Evolutionary conservation across 1,140 invertebrate genomes (phyloP).

Genomic region (Dreissena rostriformis): DNA sequence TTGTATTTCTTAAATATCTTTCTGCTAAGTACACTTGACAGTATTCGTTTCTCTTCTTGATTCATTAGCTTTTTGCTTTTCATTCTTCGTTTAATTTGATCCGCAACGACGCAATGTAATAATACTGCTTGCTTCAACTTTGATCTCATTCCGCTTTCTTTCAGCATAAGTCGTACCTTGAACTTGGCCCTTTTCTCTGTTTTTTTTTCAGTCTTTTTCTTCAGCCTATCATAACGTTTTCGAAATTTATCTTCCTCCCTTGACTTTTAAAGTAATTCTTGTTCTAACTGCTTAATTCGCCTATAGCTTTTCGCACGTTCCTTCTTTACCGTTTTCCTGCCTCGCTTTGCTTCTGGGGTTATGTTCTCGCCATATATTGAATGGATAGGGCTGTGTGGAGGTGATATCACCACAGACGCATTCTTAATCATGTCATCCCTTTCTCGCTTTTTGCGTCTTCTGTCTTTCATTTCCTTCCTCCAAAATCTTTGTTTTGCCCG

Average conservation of each 20-base stretch:
- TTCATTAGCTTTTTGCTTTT: conserved; percentile 34
- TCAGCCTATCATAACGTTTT: conserved; percentile 19
- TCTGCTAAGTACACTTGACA: conserved; percentile 27
- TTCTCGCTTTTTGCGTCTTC: background rate
- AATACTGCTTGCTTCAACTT: conserved; percentile 23
- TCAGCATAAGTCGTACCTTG: background rate
- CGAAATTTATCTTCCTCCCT: background rate
- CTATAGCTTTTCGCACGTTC: background rate
- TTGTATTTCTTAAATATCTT: conserved; percentile 27
- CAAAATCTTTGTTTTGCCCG: background rate
- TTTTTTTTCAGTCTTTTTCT: conserved; percentile 22
- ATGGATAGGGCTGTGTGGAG: background rate
- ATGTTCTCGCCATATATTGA: background rate
- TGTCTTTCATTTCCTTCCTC: background rate
- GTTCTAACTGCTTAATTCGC: background rate
- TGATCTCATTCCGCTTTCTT: conserved; percentile 20
- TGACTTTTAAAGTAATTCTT: background rate
- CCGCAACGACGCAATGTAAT: conserved; percentile 25
- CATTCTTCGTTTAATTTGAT: conserved; percentile 16
- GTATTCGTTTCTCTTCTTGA: conserved; percentile 17
- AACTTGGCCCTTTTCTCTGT: conserved; percentile 4
- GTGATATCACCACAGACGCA: background rate
- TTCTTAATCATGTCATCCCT: background rate
- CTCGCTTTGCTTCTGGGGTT: background rate
- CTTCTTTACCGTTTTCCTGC: background rate